These are phyloP conservation scores for Oreotrochilus melanogaster DNA, from an alignment of 2,113 vertebrate species.

Conservation along the genomic window DNA sequence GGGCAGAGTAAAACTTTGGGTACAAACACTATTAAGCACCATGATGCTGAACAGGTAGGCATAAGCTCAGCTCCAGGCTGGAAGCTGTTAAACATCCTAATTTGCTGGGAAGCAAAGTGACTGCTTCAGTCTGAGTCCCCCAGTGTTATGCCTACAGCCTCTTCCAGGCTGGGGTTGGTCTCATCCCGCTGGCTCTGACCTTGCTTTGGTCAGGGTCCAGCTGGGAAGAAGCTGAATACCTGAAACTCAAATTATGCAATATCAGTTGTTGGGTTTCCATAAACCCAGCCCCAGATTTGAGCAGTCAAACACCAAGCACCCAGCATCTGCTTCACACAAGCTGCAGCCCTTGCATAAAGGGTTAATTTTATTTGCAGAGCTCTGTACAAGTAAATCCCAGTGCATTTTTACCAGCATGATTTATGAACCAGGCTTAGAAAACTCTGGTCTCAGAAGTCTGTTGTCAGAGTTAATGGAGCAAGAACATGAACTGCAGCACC, in stretches of 20 bases:
- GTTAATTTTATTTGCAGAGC: conserved; percentile 8
- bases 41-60: not conserved
- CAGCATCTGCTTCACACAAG: not conserved
- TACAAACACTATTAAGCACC: not conserved
- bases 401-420: not conserved
- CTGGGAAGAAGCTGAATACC: not conserved
- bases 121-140: not conserved
- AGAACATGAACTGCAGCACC: conserved; percentile 23
- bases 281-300: not conserved
- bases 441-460: conserved; percentile 11
- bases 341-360: not conserved
- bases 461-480: conserved; percentile 48
- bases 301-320: not conserved
- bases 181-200: not conserved
- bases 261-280: not conserved
- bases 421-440: conserved; percentile 31
- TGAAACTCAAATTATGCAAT: not conserved
- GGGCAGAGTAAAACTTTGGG: not conserved
- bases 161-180: not conserved
- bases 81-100: not conserved
- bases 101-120: not conserved
- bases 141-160: not conserved
- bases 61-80: not conserved
- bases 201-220: not conserved
- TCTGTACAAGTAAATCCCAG: not conserved